A percentile compares a stretch with the other conserved stretches of the same genome.
phyloP scores from a whole-genome alignment of 2,888 invertebrate species.

The Cartodere bifasciata region DNA sequence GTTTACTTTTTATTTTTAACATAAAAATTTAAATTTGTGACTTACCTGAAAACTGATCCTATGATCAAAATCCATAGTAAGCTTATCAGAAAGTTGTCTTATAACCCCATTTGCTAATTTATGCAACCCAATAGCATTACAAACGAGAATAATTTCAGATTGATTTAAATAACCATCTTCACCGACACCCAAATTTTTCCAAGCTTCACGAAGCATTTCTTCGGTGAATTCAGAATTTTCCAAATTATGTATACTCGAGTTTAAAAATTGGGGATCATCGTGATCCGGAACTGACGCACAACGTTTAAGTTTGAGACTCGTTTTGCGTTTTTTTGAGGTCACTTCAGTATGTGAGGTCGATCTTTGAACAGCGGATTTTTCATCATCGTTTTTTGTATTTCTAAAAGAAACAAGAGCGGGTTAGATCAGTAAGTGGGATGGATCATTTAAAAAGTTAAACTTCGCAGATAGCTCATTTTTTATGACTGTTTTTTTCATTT shows the following conservation, averaged over 20 bases:
- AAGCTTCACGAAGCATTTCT: conserved; percentile 49
- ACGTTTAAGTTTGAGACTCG: conserved; percentile 39
- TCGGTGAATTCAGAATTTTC: conserved; percentile 34
- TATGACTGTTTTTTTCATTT: too few species aligned
- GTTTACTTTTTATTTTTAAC: too few species aligned
- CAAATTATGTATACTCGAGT: conserved; percentile 7
- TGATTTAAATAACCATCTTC: conserved; percentile 49
- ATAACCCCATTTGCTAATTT: conserved; percentile 50
- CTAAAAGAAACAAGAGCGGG: too few species aligned
- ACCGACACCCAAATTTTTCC: conserved; percentile 48
- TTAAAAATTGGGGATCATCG: conserved; percentile 3
- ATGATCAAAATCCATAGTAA: conserved; percentile 49
- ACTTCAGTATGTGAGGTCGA: conserved; percentile 44
- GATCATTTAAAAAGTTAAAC: too few species aligned
- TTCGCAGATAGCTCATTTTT: too few species aligned
- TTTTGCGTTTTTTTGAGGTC: conserved; percentile 37
- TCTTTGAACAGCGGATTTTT: conserved; percentile 36
- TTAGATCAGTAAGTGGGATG: too few species aligned
- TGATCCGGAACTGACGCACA: conserved; percentile 42
- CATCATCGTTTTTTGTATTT: too few species aligned
- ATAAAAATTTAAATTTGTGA: too few species aligned
- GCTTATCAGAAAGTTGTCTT: conserved; percentile 50
- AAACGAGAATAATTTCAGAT: conserved; percentile 49
- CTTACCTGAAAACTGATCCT: conserved; percentile 51
- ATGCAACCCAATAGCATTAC: conserved; percentile 53